Evolutionary conservation across 2,888 invertebrate species (phyloP).

Genomic region (Hyposoter didymator): DNA sequence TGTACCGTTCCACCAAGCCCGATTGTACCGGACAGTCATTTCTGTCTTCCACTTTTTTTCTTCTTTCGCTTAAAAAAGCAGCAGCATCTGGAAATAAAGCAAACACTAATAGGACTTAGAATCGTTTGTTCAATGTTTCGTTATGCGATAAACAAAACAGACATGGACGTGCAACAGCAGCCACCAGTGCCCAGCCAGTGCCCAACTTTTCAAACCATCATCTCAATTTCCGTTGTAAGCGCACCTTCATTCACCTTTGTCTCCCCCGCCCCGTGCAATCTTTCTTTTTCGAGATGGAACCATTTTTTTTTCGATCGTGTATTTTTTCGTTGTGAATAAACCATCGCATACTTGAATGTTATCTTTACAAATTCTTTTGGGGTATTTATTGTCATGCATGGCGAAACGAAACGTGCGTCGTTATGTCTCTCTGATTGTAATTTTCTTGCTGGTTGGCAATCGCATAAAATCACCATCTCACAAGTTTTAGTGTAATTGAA

Average conservation of each 20-base stretch:
- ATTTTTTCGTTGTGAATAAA: too few relatives aligned
- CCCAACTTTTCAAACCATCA: not conserved
- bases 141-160: conserved; percentile 39
- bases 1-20: conserved; percentile 86
- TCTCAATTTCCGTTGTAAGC: not conserved
- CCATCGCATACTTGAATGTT: too few relatives aligned
- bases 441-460: not conserved
- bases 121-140: conserved; percentile 75
- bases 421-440: not conserved
- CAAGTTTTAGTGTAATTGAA: not conserved
- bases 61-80: conserved; percentile 99
- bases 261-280: not conserved
- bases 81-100: conserved; percentile 94
- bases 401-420: not conserved
- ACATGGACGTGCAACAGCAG: conserved; percentile 74
- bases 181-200: not conserved
- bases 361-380: too few relatives aligned
- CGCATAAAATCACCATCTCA: not conserved
- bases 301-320: too few relatives aligned
- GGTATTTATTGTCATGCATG: not conserved
- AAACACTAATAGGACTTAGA: conserved; percentile 84
- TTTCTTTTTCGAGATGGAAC: not conserved
- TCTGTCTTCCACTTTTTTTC: conserved; percentile 97
- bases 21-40: conserved; percentile 92
- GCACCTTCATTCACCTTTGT: not conserved